Evolutionary conservation across 2,797 vertebrate species (phyloP).

Genomic region (Sebastes glaucus): DNA sequence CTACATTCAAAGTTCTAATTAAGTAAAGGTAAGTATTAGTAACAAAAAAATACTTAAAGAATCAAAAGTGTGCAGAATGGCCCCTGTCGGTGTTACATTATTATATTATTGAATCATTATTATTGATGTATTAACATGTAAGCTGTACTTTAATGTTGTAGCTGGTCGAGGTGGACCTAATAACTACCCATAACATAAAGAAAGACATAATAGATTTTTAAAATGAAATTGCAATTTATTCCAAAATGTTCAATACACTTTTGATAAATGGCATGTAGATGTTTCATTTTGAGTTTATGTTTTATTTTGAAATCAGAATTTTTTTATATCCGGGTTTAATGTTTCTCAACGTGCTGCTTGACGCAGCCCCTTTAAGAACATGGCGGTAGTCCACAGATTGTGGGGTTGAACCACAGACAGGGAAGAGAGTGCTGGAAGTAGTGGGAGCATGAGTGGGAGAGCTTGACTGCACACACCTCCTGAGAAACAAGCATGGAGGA

Average conservation of each 20-base stretch:
- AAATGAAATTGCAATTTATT: background rate
- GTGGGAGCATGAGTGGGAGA: constrained; percentile 15
- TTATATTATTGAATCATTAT: background rate
- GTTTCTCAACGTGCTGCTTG: background rate
- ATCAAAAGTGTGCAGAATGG: background rate
- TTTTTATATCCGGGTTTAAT: constrained; percentile 12
- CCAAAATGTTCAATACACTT: background rate
- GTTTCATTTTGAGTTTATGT: background rate
- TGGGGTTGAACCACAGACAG: background rate
- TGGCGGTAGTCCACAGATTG: constrained; percentile 68
- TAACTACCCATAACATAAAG: background rate
- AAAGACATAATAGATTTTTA: background rate
- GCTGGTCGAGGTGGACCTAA: background rate
- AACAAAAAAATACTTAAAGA: background rate
- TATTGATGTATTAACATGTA: background rate
- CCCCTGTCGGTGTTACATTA: background rate
- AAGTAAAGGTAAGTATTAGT: background rate
- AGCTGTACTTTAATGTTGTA: background rate
- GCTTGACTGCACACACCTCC: constrained; percentile 15
- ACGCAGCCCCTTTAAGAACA: constrained; percentile 61
- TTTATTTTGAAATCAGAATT: constrained; percentile 61
- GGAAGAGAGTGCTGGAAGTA: constrained; percentile 21
- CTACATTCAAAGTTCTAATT: background rate
- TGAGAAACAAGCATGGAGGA: background rate
- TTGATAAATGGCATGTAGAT: background rate